Conservation (phyloP, 2,888 invertebrate genomes). For the Anarsia innoxiella region DNA sequence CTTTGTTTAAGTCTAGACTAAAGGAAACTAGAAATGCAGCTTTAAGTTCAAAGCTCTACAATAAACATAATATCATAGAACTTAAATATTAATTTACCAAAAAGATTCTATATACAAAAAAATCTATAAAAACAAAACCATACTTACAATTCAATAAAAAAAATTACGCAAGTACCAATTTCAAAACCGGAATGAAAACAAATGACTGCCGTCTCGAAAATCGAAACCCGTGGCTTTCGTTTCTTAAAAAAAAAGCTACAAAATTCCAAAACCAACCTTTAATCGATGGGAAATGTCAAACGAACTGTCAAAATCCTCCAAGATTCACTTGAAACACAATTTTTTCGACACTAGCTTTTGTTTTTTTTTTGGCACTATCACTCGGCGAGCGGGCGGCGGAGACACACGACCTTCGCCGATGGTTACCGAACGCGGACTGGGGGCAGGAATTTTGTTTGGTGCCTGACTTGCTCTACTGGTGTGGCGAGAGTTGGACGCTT, state of each 20-base stretch:
- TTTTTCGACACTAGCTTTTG: not conserved
- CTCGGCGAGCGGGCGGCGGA: no score
- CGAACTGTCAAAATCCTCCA: not conserved
- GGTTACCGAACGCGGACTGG: conserved; percentile 27
- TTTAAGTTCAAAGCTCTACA: no score
- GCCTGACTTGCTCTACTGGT: conserved; percentile 3
- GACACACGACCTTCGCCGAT: conserved; percentile 8
- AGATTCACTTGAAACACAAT: not conserved
- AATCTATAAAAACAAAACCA: no score
- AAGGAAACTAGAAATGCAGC: no score
- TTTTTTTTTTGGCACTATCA: no score
- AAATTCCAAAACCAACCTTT: conserved; percentile 3
- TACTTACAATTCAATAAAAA: conserved; percentile 1
- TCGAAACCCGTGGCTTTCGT: no score
- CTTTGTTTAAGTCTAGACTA: no score
- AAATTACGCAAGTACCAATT: conserved; percentile 13
- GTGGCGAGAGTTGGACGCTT: not conserved
- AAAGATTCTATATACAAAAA: no score
- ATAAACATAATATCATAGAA: no score
- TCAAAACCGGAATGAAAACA: conserved; percentile 15
- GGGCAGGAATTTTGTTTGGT: conserved; percentile 22
- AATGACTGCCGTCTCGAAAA: no score
- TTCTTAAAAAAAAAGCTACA: no score
- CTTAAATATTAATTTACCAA: no score
- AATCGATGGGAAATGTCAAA: not conserved